Conservation (phyloP, 1,140 invertebrate species). For the Megathymus violae region DNA sequence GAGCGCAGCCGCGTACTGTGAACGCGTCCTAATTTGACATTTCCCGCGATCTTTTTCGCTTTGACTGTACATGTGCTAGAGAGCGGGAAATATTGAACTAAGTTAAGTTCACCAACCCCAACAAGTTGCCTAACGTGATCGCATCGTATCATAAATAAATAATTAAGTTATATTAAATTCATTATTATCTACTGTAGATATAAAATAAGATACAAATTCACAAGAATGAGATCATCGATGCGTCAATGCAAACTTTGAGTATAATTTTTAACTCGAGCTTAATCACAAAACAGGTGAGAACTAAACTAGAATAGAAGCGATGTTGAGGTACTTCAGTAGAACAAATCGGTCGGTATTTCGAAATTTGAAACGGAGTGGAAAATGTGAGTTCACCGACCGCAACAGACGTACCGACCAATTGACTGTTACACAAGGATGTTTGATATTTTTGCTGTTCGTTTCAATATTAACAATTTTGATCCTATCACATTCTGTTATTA, state of each 20-base stretch:
- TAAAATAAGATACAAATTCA: too few relatives aligned
- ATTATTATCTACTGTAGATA: too few relatives aligned
- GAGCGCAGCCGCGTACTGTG: slow-evolving; percentile 13
- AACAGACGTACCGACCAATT: slow-evolving; percentile 50
- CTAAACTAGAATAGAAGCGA: slow-evolving; percentile 6
- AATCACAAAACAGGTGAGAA: slow-evolving; percentile 31
- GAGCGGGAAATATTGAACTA: slow-evolving; percentile 50
- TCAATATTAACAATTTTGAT: too few relatives aligned
- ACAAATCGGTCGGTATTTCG: slow-evolving; percentile 59
- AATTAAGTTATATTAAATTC: too few relatives aligned
- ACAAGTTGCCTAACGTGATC: not conserved
- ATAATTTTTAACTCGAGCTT: slow-evolving; percentile 33
- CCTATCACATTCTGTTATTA: too few relatives aligned
- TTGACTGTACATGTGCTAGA: slow-evolving; percentile 53
- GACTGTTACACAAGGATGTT: too few relatives aligned
- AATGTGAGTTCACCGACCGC: slow-evolving; percentile 54
- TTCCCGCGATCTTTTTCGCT: slow-evolving; percentile 55
- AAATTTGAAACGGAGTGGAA: slow-evolving; percentile 50
- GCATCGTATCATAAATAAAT: not conserved
- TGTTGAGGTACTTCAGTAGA: slow-evolving; percentile 36
- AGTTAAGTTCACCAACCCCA: not conserved
- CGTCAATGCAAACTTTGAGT: too few relatives aligned
- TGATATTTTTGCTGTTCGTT: too few relatives aligned
- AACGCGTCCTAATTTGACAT: slow-evolving; percentile 79
- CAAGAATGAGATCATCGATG: too few relatives aligned